phyloP scores from a whole-genome alignment of 2,113 vertebrate species.

The Suricata suricatta region DNA sequence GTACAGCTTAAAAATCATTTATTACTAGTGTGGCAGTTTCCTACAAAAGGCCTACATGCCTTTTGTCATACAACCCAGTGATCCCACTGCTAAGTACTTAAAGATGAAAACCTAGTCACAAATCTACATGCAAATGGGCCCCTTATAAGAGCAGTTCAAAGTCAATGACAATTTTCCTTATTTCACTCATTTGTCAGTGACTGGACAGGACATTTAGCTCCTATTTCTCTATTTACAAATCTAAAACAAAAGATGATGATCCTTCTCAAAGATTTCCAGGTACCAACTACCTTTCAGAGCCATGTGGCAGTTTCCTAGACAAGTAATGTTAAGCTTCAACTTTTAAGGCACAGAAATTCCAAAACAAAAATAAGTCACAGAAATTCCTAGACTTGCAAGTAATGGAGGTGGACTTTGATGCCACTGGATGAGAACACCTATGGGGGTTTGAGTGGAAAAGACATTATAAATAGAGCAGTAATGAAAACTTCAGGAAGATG shows the following conservation, averaged over 20 bases:
- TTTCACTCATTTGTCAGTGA: not conserved
- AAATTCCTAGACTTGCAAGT: not conserved
- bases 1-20: no score
- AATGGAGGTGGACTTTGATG: not conserved
- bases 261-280: not conserved
- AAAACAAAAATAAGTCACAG: not conserved
- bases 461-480: not conserved
- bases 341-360: not conserved
- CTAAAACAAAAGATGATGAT: not conserved
- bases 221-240: not conserved
- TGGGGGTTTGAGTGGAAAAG: not conserved
- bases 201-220: not conserved
- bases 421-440: not conserved
- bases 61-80: not conserved
- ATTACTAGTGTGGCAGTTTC: not conserved
- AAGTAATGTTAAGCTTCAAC: not conserved
- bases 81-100: not conserved
- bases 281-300: not conserved
- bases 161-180: not conserved
- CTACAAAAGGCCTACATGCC: not conserved
- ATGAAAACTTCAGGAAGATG: not conserved
- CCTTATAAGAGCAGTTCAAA: not conserved
- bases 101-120: not conserved
- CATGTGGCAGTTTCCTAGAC: not conserved
- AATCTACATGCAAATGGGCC: not conserved